These are phyloP conservation scores for Orthosia gracilis DNA, from an alignment of 2,888 invertebrate species.

Conservation along the genomic window DNA sequence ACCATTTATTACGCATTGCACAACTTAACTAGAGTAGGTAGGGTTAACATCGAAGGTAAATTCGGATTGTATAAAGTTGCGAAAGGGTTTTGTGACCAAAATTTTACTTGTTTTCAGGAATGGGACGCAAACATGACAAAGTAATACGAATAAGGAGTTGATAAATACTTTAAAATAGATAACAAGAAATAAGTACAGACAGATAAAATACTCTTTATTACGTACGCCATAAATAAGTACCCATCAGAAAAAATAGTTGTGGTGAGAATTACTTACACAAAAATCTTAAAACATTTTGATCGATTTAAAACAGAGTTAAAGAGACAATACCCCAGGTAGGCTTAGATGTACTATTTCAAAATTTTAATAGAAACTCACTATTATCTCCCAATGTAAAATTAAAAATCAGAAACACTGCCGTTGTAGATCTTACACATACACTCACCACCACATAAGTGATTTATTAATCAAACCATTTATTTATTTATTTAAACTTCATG, in stretches of 20 bases:
- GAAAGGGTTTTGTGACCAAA: not conserved
- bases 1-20: constrained; percentile 43
- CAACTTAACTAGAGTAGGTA: constrained; percentile 6
- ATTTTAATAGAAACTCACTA: too few species aligned
- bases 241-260: too few species aligned
- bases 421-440: not conserved
- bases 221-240: too few species aligned
- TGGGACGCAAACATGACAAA: not conserved
- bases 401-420: not conserved
- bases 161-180: too few species aligned
- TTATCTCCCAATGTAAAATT: not conserved
- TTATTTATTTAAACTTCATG: too few species aligned
- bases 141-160: not conserved
- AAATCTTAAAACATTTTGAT: too few species aligned
- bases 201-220: too few species aligned
- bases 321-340: too few species aligned
- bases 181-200: too few species aligned
- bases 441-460: constrained; percentile 15
- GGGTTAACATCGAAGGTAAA: not conserved
- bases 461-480: constrained; percentile 51
- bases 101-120: not conserved
- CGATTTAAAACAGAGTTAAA: too few species aligned
- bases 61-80: not conserved
- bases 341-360: too few species aligned
- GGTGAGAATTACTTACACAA: too few species aligned